These are phyloP conservation scores for Pachypanchax playfairii DNA, from an alignment of 2,113 vertebrate genomes.

Conservation along the genomic window DNA sequence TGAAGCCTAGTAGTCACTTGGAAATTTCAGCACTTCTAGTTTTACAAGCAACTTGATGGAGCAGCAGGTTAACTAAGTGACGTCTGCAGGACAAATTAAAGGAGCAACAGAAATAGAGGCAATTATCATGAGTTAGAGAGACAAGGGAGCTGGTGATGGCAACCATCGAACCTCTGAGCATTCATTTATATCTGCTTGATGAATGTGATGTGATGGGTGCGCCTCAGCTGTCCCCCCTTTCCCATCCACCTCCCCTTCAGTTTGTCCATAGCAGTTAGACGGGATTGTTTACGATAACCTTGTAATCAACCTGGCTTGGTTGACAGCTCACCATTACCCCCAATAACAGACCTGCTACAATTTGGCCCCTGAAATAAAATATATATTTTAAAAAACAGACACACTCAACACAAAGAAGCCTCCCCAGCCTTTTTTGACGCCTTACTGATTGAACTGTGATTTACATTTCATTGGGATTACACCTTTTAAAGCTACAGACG, in stretches of 20 bases:
- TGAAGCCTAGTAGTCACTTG: constrained; percentile 32
- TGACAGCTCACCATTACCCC: constrained; percentile 85
- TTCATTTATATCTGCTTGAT: constrained; percentile 81
- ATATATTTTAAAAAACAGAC: constrained; percentile 36
- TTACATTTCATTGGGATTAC: constrained; percentile 96
- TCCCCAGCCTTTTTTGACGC: constrained; percentile 71
- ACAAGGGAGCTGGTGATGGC: constrained; percentile 47
- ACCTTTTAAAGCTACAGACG: constrained; percentile 86
- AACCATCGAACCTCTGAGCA: constrained; percentile 43
- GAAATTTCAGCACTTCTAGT: constrained; percentile 54
- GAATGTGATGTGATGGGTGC: constrained; percentile 74
- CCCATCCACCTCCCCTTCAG: constrained; percentile 42
- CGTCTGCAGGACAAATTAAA: constrained; percentile 29
- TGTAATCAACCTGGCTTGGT: constrained; percentile 86
- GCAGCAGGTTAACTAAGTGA: constrained; percentile 55
- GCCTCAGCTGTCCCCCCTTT: constrained; percentile 22
- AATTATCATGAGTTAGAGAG: constrained; percentile 70
- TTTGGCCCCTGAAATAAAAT: constrained; percentile 80
- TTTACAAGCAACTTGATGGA: constrained; percentile 54
- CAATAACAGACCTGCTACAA: constrained; percentile 84
- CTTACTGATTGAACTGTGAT: constrained; percentile 86
- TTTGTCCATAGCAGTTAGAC: constrained; percentile 67
- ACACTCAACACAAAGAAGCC: constrained; percentile 41
- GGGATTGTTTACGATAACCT: constrained; percentile 86
- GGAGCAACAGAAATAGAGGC: constrained; percentile 54